A percentile compares a stretch with the other conserved stretches of the same genome.
Evolutionary conservation across 2,888 invertebrate species (phyloP).

Genomic region (Eristalis tenax): DNA sequence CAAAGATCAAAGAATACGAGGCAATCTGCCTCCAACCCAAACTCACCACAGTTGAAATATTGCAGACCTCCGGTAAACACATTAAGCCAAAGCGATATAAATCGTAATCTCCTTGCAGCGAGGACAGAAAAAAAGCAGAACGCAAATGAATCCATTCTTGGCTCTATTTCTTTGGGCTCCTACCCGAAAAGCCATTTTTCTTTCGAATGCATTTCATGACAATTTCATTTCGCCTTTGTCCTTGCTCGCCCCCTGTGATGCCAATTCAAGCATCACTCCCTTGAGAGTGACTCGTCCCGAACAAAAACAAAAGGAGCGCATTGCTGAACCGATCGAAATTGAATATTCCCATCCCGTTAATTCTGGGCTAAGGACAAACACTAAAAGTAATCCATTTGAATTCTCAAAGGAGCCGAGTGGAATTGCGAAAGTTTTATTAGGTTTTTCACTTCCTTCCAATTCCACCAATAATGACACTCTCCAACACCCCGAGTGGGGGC

Average conservation of each 20-base stretch:
- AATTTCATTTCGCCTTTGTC: constrained; percentile 69
- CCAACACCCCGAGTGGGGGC: background rate
- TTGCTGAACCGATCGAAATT: constrained; percentile 68
- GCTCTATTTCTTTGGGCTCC: background rate
- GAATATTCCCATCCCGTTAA: constrained; percentile 71
- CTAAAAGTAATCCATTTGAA: constrained; percentile 72
- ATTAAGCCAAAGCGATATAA: constrained; percentile 36
- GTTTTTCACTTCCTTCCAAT: constrained; percentile 69
- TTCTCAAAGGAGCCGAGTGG: constrained; percentile 65
- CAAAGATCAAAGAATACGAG: background rate
- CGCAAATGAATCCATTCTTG: background rate
- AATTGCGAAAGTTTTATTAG: constrained; percentile 72
- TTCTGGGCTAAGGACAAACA: constrained; percentile 71
- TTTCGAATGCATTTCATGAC: constrained; percentile 68
- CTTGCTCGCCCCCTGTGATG: constrained; percentile 54
- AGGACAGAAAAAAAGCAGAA: constrained; percentile 37
- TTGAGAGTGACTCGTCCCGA: background rate
- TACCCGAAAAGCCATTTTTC: constrained; percentile 33
- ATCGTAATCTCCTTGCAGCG: constrained; percentile 19
- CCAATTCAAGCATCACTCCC: constrained; percentile 55
- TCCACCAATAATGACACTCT: constrained; percentile 41
- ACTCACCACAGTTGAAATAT: background rate
- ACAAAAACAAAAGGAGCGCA: constrained; percentile 4
- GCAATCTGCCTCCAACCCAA: background rate
- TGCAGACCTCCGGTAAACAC: background rate